Percentiles rank a stretch among this genome's conserved stretches.
These are phyloP conservation scores for Amyelois transitella DNA, from an alignment of 1,140 invertebrate species.

Conservation along the genomic window DNA sequence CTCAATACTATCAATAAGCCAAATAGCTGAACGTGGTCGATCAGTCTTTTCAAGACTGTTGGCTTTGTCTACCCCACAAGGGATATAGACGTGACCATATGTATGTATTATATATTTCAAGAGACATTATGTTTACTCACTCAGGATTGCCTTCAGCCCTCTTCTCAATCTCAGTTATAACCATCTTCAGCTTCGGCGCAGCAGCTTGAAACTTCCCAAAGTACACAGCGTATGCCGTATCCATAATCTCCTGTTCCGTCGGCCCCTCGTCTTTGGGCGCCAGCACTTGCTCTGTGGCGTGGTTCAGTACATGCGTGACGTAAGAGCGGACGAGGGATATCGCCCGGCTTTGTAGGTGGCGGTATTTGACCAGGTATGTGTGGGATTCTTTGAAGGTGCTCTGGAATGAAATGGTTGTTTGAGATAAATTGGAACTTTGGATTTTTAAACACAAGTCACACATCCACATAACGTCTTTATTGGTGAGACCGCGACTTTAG, in stretches of 20 bases:
- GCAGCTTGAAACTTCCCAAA: conserved; percentile 96
- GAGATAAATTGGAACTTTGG: no score
- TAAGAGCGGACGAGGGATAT: conserved; percentile 86
- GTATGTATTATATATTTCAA: no score
- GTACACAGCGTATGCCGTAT: conserved; percentile 91
- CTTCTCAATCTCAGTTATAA: conserved; percentile 88
- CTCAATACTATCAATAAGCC: no score
- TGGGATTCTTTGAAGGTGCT: conserved; percentile 78
- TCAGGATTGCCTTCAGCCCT: conserved; percentile 81
- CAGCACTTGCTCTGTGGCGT: conserved; percentile 84
- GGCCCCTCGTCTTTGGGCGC: conserved; percentile 70
- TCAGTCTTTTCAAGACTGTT: no score
- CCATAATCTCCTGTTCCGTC: conserved; percentile 69
- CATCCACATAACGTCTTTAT: no score
- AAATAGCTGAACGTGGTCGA: no score
- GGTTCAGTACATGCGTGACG: conserved; percentile 82
- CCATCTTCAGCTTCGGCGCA: conserved; percentile 85
- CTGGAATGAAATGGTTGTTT: conserved; percentile 37
- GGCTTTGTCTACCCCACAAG: no score
- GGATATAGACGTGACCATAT: no score
- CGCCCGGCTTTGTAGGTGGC: conserved; percentile 86
- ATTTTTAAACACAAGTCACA: no score
- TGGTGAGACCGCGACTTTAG: no score
- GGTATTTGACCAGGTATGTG: conserved; percentile 83
- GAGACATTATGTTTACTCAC: no score